phyloP scores from a whole-genome alignment of 2,888 invertebrate genomes.

The Tachystola acroxantha region DNA sequence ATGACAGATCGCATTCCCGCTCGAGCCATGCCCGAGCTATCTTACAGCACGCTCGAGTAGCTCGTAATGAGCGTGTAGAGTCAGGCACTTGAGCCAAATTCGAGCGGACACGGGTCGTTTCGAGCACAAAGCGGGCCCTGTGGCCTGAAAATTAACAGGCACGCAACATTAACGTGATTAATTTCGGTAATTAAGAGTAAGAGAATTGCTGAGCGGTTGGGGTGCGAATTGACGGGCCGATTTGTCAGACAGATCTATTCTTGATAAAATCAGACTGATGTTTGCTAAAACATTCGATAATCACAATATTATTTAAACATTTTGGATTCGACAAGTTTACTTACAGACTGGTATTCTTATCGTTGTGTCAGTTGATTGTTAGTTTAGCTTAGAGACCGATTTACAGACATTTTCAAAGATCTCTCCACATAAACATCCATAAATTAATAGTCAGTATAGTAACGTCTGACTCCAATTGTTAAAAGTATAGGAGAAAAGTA shows the following conservation, averaged over 20 bases:
- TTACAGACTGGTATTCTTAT: no score
- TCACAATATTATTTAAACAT: no score
- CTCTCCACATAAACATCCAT: no score
- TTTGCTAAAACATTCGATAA: no score
- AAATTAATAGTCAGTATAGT: no score
- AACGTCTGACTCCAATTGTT: no score
- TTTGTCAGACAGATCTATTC: background rate
- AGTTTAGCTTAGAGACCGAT: no score
- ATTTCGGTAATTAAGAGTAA: conserved; percentile 61
- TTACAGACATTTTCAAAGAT: no score
- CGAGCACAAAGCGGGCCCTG: conserved; percentile 56
- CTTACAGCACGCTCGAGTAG: conserved; percentile 31
- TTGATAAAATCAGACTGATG: no score
- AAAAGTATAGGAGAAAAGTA: no score
- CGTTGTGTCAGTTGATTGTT: no score
- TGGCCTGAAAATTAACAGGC: conserved; percentile 64
- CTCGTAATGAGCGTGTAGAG: conserved; percentile 48
- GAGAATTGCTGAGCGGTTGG: conserved; percentile 36
- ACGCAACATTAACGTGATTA: conserved; percentile 71
- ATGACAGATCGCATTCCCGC: conserved; percentile 34
- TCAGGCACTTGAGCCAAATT: conserved; percentile 12
- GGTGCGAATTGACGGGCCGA: conserved; percentile 1
- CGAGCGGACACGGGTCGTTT: conserved; percentile 29
- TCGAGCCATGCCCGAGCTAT: conserved; percentile 20
- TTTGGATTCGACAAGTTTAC: no score